Base-by-base conservation (phyloP, 2,888 invertebrate species). In the Ectemnius lituratus region DNA sequence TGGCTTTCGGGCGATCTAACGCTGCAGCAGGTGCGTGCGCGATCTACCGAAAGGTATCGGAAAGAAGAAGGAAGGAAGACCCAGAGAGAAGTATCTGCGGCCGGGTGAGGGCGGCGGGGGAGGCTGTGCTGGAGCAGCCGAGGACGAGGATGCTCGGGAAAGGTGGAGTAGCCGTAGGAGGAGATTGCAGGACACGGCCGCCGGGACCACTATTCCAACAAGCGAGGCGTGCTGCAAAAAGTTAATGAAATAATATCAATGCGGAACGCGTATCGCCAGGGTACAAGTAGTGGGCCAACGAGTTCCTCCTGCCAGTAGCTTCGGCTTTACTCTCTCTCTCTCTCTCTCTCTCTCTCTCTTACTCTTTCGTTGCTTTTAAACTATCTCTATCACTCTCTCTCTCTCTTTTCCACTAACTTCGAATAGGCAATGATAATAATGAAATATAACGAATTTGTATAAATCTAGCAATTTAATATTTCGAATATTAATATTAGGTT, bases 221-320 rank as follows among this genome's bases (percentile, higher is more conserved):
- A 84, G 79, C 80, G 77, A 64, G 81, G 79, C 79, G 80, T 80
- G 75, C 79, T 74, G 85, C 84, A 90, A 90, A 89, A 89, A 87
- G 88, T 87, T 90, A 90, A 90, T 90, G 89, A 89, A 90, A 90
- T 89, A 89, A 90, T 90, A 90, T 89, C 87, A 87, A 90, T 90
- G 89, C 90, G 86, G 85, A 87, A 85, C 89, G 89, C 89, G 90
- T 90, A 88, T 87, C 87, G 86, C 87, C 86, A 87, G 88, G 87
- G 86, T 87, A 87, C 89, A 86, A 86, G 85, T 86, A 87, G 85
- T 86, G 87, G 87, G 85, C 87, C 88, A 86, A 87, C 86, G 81
- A 82, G 87, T 87, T 75, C 76, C 76, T 67, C 68, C 62, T 64
- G 49, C 62, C 58, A 46, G 57, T 60, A 37, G 37, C 37, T 37